phyloP scores from a whole-genome alignment of 2,888 invertebrate genomes.

The Troides oblongomaculatus region DNA sequence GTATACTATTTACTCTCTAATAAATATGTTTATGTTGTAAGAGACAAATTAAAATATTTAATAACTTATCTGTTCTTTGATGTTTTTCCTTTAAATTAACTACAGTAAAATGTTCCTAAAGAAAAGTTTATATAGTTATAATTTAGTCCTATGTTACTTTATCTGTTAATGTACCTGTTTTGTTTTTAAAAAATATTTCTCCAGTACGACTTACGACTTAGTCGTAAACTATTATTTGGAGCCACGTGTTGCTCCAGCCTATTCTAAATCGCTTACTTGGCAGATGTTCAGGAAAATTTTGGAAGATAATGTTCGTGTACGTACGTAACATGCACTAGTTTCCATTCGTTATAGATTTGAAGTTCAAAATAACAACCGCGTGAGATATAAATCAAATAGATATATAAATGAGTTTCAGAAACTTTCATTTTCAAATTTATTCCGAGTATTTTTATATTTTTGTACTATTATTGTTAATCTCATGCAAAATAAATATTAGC shows the following conservation, averaged over 20 bases:
- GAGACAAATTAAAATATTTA: no score
- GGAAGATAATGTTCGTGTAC: constrained; percentile 3
- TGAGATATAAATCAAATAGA: not conserved
- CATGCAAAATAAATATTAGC: no score
- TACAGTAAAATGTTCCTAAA: no score
- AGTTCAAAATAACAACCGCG: not conserved
- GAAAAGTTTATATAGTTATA: no score
- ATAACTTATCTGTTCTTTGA: no score
- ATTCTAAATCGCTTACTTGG: constrained; percentile 14
- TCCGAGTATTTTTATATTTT: not conserved
- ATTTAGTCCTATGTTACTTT: no score
- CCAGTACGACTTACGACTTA: not conserved
- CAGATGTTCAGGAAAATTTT: constrained; percentile 8
- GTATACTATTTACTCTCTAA: no score
- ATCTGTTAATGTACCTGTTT: not conserved
- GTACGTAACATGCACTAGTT: not conserved
- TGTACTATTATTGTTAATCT: not conserved
- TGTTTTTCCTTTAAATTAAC: no score
- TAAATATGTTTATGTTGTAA: no score
- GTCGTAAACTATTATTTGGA: constrained; percentile 5
- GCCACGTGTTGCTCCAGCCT: constrained; percentile 16
- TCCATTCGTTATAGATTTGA: not conserved
- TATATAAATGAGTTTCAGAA: not conserved
- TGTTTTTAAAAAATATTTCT: not conserved
- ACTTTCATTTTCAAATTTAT: not conserved